A percentile compares a stretch with the other conserved stretches of the same genome.
Evolutionary conservation across 2,113 vertebrate species (phyloP).

Genomic region (Eupsittula cactorum): DNA sequence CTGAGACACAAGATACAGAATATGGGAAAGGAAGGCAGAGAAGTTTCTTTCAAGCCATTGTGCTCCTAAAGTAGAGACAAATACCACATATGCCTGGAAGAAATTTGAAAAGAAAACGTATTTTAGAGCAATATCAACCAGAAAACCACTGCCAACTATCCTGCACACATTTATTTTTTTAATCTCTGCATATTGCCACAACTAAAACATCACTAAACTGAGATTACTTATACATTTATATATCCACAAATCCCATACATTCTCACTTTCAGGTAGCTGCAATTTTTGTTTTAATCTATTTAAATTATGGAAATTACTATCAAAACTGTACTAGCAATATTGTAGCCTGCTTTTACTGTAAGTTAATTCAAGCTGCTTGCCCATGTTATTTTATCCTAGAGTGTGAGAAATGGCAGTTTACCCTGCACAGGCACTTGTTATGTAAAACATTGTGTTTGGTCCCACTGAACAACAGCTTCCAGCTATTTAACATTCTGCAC

Average conservation of each 20-base stretch:
- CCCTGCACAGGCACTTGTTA: conserved; percentile 29
- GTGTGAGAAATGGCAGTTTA: conserved; percentile 53
- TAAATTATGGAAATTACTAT: neutral
- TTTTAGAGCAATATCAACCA: neutral
- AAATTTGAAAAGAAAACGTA: conserved; percentile 43
- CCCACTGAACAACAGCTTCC: conserved; percentile 45
- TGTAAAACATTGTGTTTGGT: conserved; percentile 44
- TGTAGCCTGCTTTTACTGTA: neutral
- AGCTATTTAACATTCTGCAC: conserved; percentile 62
- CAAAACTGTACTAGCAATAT: neutral
- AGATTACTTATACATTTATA: neutral
- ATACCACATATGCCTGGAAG: conserved; percentile 89
- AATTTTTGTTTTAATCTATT: neutral
- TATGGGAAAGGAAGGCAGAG: conserved; percentile 80
- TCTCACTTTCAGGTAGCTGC: neutral
- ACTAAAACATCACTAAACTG: neutral
- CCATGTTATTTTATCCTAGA: conserved; percentile 13
- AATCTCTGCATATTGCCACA: neutral
- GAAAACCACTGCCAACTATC: neutral
- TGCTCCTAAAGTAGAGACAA: conserved; percentile 85
- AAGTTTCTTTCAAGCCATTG: conserved; percentile 90
- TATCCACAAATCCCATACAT: neutral
- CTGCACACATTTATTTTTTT: neutral
- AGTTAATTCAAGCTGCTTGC: conserved; percentile 23
- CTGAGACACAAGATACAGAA: conserved; percentile 85